These are phyloP conservation scores for Falco concolor DNA, from an alignment of 2,797 vertebrate genomes.

Conservation along the genomic window DNA sequence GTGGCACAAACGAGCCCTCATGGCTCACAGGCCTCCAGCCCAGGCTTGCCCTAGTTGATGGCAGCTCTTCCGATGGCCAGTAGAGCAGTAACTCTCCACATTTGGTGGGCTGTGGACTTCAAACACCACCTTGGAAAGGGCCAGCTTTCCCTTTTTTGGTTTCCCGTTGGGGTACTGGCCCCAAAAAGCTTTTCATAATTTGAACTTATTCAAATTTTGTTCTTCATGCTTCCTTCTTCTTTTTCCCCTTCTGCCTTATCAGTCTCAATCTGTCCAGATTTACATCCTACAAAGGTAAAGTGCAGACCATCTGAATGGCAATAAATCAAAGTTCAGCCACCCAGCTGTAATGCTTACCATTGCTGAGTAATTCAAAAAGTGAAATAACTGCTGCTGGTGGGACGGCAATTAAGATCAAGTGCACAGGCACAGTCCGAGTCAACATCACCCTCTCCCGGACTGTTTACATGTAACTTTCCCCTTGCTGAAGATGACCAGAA, in stretches of 20 bases:
- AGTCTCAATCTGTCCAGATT: slow-evolving; percentile 1
- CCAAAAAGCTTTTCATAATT: not conserved
- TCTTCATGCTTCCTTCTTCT: not conserved
- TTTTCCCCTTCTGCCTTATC: not conserved
- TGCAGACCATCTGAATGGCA: not conserved
- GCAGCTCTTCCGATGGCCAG: not conserved
- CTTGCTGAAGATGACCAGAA: not conserved
- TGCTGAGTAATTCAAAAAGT: not conserved
- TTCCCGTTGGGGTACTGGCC: not conserved
- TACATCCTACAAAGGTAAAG: slow-evolving; percentile 32
- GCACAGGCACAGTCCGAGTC: not conserved
- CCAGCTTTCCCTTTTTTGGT: not conserved
- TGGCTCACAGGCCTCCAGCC: not conserved
- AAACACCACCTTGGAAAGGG: not conserved
- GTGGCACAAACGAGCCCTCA: not conserved
- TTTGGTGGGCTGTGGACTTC: not conserved
- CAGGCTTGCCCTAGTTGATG: not conserved
- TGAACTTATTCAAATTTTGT: not conserved
- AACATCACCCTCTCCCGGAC: not conserved
- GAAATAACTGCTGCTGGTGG: not conserved
- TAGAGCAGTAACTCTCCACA: not conserved
- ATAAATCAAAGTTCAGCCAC: slow-evolving; percentile 57
- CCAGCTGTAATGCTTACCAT: not conserved
- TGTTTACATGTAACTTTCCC: not conserved
- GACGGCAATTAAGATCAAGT: fast-evolving